Evolutionary conservation across 2,113 vertebrate genomes (phyloP).

Genomic region (Lynx canadensis): DNA sequence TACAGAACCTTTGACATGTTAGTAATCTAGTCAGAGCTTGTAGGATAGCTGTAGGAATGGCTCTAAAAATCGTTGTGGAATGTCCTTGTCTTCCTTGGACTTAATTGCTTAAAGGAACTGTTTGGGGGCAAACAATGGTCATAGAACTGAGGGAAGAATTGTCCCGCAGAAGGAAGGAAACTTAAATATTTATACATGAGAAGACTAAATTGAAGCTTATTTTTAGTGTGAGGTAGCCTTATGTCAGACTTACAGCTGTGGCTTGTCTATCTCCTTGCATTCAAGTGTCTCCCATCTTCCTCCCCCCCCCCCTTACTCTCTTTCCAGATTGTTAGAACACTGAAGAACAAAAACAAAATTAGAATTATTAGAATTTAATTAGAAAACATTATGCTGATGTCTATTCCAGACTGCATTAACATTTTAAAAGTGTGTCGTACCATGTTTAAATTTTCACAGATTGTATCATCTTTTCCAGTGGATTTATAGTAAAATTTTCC

Average conservation of each 20-base stretch:
- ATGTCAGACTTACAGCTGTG: slow-evolving; percentile 31
- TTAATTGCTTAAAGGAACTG: slow-evolving; percentile 39
- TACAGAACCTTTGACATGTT: not conserved
- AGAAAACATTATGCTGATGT: not conserved
- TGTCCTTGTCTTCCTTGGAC: not conserved
- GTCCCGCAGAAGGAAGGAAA: slow-evolving; percentile 54
- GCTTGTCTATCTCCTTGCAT: slow-evolving; percentile 55
- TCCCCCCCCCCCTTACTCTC: not conserved
- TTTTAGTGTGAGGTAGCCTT: slow-evolving; percentile 63
- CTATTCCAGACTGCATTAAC: not conserved
- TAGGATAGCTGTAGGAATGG: not conserved
- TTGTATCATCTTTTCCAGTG: slow-evolving; percentile 6
- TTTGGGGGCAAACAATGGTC: slow-evolving; percentile 23
- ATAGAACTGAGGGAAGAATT: slow-evolving; percentile 16
- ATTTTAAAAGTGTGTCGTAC: not conserved
- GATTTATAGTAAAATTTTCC: slow-evolving; percentile 41
- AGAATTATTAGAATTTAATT: slow-evolving; percentile 24
- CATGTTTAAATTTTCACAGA: not conserved
- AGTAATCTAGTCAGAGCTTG: not conserved
- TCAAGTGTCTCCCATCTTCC: slow-evolving; percentile 49
- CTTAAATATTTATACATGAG: slow-evolving; percentile 68
- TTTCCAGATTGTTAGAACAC: slow-evolving; percentile 52
- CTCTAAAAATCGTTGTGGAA: slow-evolving; percentile 1
- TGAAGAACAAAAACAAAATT: slow-evolving; percentile 16
- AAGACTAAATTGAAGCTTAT: slow-evolving; percentile 65